Base-by-base conservation (phyloP, 2,797 vertebrate species). In the Lacerta viridis region DNA sequence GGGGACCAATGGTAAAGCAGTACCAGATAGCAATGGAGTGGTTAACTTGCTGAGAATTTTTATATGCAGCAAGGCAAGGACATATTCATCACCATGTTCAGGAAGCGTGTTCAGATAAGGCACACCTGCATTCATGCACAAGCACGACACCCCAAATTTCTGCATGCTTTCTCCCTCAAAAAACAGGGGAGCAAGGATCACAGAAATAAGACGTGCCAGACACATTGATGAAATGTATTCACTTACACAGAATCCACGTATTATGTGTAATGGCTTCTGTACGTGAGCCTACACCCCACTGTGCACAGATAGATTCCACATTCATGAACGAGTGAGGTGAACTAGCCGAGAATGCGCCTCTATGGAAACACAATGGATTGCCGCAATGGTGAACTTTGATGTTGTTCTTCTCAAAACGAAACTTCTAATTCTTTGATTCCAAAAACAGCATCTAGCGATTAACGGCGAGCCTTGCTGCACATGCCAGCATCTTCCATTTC, bases 311-410 rank as follows among this genome's bases (percentile, higher is more conserved):
- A 41, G 25, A 13, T 79, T 27, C 33, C 5, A 84, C 29, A 72
- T 71, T 85, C 27, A 46, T 46, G 55, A 74, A 74, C 36, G 29
- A 36, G 18, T 74, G 39, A 93, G 41, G 23, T 74, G n/a, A 94
- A 10, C 88, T 74, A 84, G 84, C 7, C 23, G 85, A n/a, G 61
- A 80, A 36, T 80, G 20, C 2, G 79, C 92, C 91, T 88, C 41
- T 91, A 84, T 87, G n/a, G 23, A 59, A 91, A 91, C 72, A 72
- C 3, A 77, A 5, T 46, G 87, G 69, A 55, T 68, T 92, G 61
- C 5, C 59, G 89, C 17, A 76, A 83, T 29, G 33, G 20, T 27
- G 69, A 81, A 85, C 43, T 86, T 64, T 86, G 0, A 4, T 29
- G 71, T 0, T 1, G 0, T 36, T 2, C 0, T 88, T 10, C 43